Conservation (phyloP, 2,113 vertebrate species). For the Aegithalos caudatus region DNA sequence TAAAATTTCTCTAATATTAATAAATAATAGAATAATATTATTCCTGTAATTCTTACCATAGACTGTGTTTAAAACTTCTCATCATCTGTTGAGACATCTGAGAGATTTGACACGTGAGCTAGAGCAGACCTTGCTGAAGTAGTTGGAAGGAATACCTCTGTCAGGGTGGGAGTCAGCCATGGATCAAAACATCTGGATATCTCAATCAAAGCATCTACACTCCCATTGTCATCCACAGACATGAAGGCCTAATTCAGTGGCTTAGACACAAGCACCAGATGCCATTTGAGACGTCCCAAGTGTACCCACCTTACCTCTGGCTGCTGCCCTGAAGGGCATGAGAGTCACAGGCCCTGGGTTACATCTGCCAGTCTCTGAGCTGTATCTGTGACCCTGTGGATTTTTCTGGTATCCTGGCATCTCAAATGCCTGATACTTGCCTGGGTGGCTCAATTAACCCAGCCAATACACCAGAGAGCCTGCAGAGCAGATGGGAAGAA, state of each 20-base stretch:
- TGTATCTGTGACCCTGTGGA: fast-evolving
- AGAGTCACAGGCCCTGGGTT: neutral
- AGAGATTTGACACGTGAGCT: neutral
- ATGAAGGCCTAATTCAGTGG: neutral
- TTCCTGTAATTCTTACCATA: neutral
- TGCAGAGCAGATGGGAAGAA: neutral
- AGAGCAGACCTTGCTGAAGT: neutral
- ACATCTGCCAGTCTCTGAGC: fast-evolving
- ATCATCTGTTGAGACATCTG: neutral
- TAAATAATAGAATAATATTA: neutral
- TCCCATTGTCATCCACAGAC: neutral
- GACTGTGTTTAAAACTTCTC: neutral
- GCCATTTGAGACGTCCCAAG: neutral
- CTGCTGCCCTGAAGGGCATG: fast-evolving
- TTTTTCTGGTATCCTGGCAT: neutral
- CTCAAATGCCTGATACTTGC: neutral
- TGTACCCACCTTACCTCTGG: neutral
- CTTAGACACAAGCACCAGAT: neutral
- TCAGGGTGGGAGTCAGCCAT: neutral
- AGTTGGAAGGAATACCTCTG: neutral
- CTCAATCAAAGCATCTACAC: neutral
- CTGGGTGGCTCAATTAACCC: neutral
- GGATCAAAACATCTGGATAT: neutral
- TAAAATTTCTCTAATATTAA: neutral
- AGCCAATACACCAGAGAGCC: neutral